Evolutionary conservation across 2,113 vertebrate genomes (phyloP).

Genomic region (Ceratotherium simum): DNA sequence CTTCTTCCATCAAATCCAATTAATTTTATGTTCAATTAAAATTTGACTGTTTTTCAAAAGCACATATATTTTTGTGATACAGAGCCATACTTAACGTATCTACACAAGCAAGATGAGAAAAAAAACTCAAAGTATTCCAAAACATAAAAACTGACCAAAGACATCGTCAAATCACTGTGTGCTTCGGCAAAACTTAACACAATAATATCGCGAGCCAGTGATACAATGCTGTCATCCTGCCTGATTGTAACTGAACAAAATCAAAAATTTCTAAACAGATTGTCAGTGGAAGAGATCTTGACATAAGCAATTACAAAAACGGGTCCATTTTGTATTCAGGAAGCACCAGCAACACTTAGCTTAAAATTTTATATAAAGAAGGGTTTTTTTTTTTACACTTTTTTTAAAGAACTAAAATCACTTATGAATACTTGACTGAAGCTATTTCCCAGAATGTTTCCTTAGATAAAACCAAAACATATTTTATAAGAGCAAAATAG

Average conservation of each 20-base stretch:
- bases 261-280: conserved; percentile 17
- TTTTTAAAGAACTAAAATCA: background rate
- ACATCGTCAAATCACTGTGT: background rate
- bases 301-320: conserved; percentile 5
- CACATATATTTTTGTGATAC: background rate
- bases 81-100: background rate
- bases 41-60: conserved; percentile 31
- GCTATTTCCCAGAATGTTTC: background rate
- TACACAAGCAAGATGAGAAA: background rate
- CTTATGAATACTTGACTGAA: background rate
- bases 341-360: background rate
- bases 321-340: background rate
- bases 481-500: background rate
- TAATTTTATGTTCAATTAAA: conserved; percentile 38
- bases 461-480: background rate
- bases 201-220: background rate
- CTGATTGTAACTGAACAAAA: background rate
- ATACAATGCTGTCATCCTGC: background rate
- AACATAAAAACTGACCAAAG: conserved; percentile 1
- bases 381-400: background rate
- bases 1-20: conserved; percentile 13
- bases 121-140: background rate
- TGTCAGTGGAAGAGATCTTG: background rate
- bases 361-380: conserved; percentile 2
- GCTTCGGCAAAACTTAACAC: conserved; percentile 7